These are phyloP conservation scores for Sebastes elongatus DNA, from an alignment of 2,797 vertebrate genomes.

Conservation along the genomic window DNA sequence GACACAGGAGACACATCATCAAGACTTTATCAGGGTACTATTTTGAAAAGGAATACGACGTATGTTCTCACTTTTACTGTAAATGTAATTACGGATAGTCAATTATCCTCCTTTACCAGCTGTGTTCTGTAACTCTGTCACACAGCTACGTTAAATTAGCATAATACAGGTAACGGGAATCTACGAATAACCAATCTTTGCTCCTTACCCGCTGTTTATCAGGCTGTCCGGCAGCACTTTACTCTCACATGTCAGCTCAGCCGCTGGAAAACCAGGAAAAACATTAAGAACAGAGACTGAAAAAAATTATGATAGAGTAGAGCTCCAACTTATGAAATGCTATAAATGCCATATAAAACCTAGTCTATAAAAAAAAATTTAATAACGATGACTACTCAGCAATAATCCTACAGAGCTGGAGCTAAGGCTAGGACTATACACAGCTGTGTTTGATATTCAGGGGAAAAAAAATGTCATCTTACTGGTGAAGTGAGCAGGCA, in stretches of 20 bases:
- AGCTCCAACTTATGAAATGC: not conserved
- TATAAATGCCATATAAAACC: not conserved
- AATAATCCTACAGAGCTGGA: not conserved
- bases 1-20: not conserved
- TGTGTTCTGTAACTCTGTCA: not conserved
- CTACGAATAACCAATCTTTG: not conserved
- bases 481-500: constrained; percentile 94
- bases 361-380: not conserved
- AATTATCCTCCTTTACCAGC: not conserved
- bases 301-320: not conserved
- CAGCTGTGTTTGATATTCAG: not conserved
- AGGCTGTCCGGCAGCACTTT: constrained; percentile 92
- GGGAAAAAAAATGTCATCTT: constrained; percentile 35
- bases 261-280: constrained; percentile 64
- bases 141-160: not conserved
- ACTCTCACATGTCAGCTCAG: constrained; percentile 89
- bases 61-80: not conserved
- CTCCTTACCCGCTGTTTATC: constrained; percentile 92
- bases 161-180: not conserved
- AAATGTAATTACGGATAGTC: not conserved
- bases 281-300: not conserved
- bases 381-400: not conserved
- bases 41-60: not conserved
- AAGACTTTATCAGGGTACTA: not conserved
- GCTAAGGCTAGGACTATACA: not conserved